phyloP scores from a whole-genome alignment of 2,113 vertebrate species.

The Meles meles region DNA sequence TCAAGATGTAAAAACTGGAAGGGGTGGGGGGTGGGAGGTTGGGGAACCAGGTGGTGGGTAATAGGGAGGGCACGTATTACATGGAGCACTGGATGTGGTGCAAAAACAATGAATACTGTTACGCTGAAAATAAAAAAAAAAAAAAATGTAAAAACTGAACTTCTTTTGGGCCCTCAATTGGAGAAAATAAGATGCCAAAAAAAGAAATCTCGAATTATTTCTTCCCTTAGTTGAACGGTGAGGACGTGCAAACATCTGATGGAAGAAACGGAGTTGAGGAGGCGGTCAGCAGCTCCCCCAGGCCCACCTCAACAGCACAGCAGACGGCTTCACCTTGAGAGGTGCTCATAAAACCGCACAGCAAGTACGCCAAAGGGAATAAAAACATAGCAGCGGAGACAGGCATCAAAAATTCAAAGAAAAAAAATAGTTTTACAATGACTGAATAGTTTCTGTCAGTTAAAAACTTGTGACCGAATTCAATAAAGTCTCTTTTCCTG shows the following conservation, averaged over 20 bases:
- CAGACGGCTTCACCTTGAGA: not conserved
- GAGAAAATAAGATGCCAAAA: slow-evolving; percentile 6
- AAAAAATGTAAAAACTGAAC: not conserved
- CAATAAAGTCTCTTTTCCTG: slow-evolving; percentile 13
- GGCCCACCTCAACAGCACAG: not conserved
- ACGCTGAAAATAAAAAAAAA: too few species aligned
- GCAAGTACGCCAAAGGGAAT: not conserved
- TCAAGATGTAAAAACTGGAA: not conserved
- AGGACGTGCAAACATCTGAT: not conserved
- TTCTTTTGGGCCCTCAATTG: not conserved
- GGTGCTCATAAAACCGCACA: not conserved
- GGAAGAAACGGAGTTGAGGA: not conserved
- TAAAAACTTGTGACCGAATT: slow-evolving; percentile 15
- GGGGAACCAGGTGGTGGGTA: too few species aligned
- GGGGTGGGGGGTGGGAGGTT: too few species aligned
- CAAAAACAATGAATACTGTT: too few species aligned
- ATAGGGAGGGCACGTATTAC: too few species aligned
- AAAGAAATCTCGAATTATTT: not conserved
- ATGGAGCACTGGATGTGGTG: too few species aligned
- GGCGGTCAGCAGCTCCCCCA: not conserved
- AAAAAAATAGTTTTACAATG: not conserved
- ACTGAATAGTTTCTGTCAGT: slow-evolving; percentile 5
- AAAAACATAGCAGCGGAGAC: not conserved
- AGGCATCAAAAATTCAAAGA: slow-evolving; percentile 8
- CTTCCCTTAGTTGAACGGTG: not conserved